Evolutionary conservation across 2,113 vertebrate genomes (phyloP).

Genomic region (Paracanthobrama guichenoti): DNA sequence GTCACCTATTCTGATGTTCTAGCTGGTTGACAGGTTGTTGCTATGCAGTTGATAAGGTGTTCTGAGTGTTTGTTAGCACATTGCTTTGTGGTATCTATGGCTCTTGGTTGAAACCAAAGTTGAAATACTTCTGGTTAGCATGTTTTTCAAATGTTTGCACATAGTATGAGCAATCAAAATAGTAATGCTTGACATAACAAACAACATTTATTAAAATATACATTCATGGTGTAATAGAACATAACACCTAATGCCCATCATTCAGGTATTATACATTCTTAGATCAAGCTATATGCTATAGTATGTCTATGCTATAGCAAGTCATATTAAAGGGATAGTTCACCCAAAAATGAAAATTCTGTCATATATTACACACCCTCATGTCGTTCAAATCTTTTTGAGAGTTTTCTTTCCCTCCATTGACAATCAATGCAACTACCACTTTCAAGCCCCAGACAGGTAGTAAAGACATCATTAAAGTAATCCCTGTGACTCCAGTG

Average conservation of each 20-base stretch:
- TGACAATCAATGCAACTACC: no score
- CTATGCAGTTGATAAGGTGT: neutral
- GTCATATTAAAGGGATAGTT: neutral
- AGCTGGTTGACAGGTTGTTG: neutral
- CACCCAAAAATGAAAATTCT: no score
- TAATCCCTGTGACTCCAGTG: no score
- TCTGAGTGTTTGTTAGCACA: neutral
- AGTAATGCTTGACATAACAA: neutral
- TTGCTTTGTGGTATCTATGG: neutral
- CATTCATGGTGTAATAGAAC: neutral
- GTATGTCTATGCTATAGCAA: neutral
- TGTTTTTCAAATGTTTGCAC: neutral
- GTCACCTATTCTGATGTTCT: conserved; percentile 1
- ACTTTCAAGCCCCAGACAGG: no score
- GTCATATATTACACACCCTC: no score
- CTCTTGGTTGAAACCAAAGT: no score
- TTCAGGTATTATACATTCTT: neutral
- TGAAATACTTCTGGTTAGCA: neutral
- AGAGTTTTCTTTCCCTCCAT: no score
- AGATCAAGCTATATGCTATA: neutral
- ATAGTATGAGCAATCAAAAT: neutral
- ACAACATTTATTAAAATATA: neutral
- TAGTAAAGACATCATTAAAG: no score
- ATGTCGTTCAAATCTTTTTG: no score
- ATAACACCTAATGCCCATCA: neutral